Evolutionary conservation across 2,113 vertebrate genomes (phyloP), one percentile per base, ranked within the genome.

Genomic region (Opisthocomus hoazin): DNA sequence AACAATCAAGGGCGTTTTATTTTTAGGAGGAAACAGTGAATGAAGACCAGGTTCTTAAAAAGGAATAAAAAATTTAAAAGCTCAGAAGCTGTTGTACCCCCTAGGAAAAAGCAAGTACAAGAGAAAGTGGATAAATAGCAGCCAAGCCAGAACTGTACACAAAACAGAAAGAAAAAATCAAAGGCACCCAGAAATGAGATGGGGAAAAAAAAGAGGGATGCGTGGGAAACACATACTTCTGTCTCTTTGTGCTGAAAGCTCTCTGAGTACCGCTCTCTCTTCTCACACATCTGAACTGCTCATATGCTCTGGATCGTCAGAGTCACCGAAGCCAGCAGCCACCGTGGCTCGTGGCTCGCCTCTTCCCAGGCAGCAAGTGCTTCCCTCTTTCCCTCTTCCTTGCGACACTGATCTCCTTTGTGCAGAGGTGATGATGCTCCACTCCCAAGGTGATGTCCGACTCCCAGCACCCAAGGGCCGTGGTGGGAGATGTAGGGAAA

Each of bases 341-440:
- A 3, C 57, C 5, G 17, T 20, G 56, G 16, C 32, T 69, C 4
- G 3, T 2, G 4, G 39, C n/a, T 46, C 2, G 3, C 10, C 66
- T 56, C 48, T 41, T 71, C 15, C 29, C n/a, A 41, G 32, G 12
- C 9, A 46, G n/a, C 41, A 63, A 64, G 48, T 24, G 12, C n/a
- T 80, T 50, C 30, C 15, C 30, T 75, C 19, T 29, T 48, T 51
- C n/a, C 24, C 23, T 77, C 13, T 26, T 51, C 36, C 60, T 22
- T 43, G 30, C 30, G 1, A 6, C 3, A 2, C 58, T 21, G 17
- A 43, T 43, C 3, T 36, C 45, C 53, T 66, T 66, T 37, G 23
- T 2, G 1, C n/a, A 41, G 48, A 1, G 1, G 11, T 1, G 5
- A 26, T 8, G 60, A 22, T 46, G 68, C 24, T 36, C 56, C 36